Conservation (phyloP, 1,140 invertebrate species). For the Orius insidiosus region DNA sequence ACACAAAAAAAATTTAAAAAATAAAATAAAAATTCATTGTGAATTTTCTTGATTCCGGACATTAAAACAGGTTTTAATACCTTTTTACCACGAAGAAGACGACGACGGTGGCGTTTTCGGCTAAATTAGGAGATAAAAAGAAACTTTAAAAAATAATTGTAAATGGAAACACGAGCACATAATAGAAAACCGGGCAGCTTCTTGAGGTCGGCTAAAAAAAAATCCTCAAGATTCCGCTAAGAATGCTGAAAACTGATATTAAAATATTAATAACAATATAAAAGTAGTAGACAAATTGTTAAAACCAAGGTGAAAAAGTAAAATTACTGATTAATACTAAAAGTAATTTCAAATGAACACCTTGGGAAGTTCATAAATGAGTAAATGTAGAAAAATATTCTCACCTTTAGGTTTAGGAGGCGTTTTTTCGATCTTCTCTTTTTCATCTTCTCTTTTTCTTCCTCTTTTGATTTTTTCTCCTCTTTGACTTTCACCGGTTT, state of each 20-base stretch:
- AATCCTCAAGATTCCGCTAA: constrained; percentile 6
- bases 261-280: not conserved
- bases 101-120: too few relatives aligned
- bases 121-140: constrained; percentile 1
- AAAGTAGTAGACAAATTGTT: constrained; percentile 1
- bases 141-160: not conserved
- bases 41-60: too few relatives aligned
- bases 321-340: constrained; percentile 1
- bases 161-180: not conserved
- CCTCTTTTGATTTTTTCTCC: constrained; percentile 17
- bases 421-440: constrained; percentile 53
- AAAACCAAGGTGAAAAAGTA: constrained; percentile 3
- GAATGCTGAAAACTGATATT: constrained; percentile 7
- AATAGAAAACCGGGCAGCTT: too few relatives aligned
- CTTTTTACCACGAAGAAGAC: too few relatives aligned
- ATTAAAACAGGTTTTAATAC: too few relatives aligned
- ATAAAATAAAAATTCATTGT: too few relatives aligned
- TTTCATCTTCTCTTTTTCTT: constrained; percentile 27
- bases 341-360: too few relatives aligned
- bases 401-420: constrained; percentile 77
- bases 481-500: constrained; percentile 19
- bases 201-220: too few relatives aligned
- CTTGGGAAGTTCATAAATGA: too few relatives aligned
- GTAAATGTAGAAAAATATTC: constrained; percentile 28
- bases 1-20: too few relatives aligned